Conservation (phyloP, 2,888 invertebrate species). For the Chrysopilus asiliformis region DNA sequence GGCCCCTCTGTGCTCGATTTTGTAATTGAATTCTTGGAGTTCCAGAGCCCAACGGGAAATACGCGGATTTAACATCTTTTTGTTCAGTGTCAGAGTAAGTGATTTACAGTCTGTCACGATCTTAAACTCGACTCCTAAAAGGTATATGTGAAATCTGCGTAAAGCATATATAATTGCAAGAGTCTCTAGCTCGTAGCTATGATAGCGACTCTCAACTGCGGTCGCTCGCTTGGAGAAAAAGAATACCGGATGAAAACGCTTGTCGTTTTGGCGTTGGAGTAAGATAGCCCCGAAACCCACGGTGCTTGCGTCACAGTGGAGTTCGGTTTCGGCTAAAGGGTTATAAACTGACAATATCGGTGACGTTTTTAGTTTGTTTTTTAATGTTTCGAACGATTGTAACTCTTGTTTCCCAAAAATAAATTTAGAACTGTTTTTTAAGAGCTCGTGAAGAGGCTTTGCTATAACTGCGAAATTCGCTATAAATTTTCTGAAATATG, state of each 20-base stretch:
- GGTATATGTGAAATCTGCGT: slow-evolving; percentile 13
- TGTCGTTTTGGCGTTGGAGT: slow-evolving; percentile 14
- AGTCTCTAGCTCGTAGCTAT: slow-evolving; percentile 15
- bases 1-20: slow-evolving; percentile 12
- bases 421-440: too few relatives aligned
- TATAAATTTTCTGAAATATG: too few relatives aligned
- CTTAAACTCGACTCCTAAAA: slow-evolving; percentile 14
- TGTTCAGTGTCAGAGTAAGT: slow-evolving; percentile 12
- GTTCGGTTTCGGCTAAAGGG: slow-evolving; percentile 17
- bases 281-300: slow-evolving; percentile 20
- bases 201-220: slow-evolving; percentile 10
- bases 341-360: too few relatives aligned
- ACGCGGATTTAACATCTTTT: slow-evolving; percentile 12
- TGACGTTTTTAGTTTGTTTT: too few relatives aligned
- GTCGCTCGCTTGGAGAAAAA: slow-evolving; percentile 18
- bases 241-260: slow-evolving; percentile 18
- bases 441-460: too few relatives aligned
- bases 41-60: slow-evolving; percentile 16
- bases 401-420: too few relatives aligned
- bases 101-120: slow-evolving; percentile 17
- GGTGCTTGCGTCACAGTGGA: slow-evolving; percentile 23
- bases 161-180: slow-evolving; percentile 19
- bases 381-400: too few relatives aligned
- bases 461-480: too few relatives aligned
- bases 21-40: slow-evolving; percentile 10